Evolutionary conservation across 2,113 vertebrate genomes (phyloP).

Genomic region (Diglossa brunneiventris): DNA sequence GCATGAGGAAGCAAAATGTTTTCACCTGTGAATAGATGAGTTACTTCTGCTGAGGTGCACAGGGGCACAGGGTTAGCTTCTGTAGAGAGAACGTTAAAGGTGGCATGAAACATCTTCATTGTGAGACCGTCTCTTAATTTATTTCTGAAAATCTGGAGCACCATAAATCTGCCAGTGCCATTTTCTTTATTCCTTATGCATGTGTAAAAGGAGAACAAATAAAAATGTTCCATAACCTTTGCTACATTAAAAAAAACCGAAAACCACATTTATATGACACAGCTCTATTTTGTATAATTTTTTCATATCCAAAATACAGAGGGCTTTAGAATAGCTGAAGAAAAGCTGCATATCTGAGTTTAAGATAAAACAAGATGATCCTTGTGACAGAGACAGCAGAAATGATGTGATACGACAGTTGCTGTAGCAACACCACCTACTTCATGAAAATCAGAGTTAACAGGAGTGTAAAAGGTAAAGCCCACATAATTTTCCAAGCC

Average conservation of each 20-base stretch:
- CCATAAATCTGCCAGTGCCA: neutral
- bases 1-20: conserved; percentile 42
- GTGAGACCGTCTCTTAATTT: neutral
- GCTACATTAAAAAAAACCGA: neutral
- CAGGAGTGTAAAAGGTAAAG: conserved; percentile 66
- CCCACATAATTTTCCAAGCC: conserved; percentile 54
- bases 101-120: neutral
- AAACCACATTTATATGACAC: neutral
- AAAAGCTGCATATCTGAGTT: conserved; percentile 41
- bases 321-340: conserved; percentile 26
- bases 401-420: conserved; percentile 76
- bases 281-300: conserved; percentile 16
- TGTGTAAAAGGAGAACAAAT: neutral
- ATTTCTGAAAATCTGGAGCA: neutral
- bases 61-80: neutral
- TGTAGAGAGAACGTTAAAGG: neutral
- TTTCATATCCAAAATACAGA: conserved; percentile 16
- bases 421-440: conserved; percentile 79
- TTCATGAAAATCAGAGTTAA: conserved; percentile 68
- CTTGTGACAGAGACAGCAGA: conserved; percentile 68
- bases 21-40: neutral
- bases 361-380: conserved; percentile 62
- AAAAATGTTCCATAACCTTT: neutral
- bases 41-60: conserved; percentile 12
- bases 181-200: conserved; percentile 6